These are phyloP conservation scores for Coracias cyanogaster DNA, from an alignment of 2,797 vertebrate genomes.

Conservation along the genomic window DNA sequence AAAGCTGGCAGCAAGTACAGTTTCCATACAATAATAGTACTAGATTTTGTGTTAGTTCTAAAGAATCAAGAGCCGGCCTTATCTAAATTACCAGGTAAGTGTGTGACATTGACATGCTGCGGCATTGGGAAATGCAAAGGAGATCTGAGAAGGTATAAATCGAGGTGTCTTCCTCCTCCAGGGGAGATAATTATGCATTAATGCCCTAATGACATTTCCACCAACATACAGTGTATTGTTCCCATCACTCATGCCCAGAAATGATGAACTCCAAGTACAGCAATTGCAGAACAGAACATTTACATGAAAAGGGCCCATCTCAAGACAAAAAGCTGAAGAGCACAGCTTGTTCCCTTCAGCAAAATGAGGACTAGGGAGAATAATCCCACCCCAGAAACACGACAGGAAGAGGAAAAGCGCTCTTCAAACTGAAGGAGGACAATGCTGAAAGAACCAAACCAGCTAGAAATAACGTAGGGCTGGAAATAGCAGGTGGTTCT, in stretches of 20 bases:
- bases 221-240: neutral
- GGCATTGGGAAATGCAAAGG: neutral
- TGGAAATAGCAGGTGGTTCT: neutral
- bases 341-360: neutral
- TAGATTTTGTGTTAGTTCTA: neutral
- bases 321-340: neutral
- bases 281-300: neutral
- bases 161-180: constrained; percentile 27
- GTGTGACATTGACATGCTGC: neutral
- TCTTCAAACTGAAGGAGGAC: neutral
- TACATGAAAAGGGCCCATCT: neutral
- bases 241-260: neutral
- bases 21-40: neutral
- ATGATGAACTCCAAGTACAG: neutral
- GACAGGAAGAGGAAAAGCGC: neutral
- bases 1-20: neutral
- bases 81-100: neutral
- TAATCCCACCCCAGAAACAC: neutral
- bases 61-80: neutral
- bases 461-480: neutral
- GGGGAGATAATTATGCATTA: neutral
- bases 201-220: neutral
- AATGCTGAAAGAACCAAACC: neutral
- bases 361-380: neutral
- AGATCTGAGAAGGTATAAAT: neutral